Percentiles rank a stretch among this genome's conserved stretches.
phyloP scores from a whole-genome alignment of 2,797 vertebrate genomes.

The Rallus crepitans region DNA sequence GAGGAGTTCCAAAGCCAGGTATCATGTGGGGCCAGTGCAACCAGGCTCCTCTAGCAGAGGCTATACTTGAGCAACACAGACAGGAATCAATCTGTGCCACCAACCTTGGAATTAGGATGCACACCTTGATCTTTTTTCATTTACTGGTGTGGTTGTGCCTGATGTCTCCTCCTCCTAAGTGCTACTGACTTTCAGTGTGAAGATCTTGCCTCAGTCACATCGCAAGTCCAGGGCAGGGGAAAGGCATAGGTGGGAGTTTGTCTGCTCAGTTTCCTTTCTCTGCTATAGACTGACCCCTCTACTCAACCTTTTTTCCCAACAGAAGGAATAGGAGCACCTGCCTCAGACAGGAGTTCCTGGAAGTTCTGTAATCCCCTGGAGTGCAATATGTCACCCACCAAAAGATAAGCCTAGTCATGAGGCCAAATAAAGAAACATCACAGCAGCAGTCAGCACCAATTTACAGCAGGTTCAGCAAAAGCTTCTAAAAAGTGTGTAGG shows the following conservation, averaged over 20 bases:
- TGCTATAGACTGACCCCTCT: neutral
- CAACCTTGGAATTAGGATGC: neutral
- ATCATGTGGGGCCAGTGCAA: neutral
- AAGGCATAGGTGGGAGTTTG: neutral
- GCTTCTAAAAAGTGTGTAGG: neutral
- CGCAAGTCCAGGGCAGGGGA: neutral
- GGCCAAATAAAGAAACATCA: neutral
- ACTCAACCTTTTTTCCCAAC: neutral
- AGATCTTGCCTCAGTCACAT: neutral
- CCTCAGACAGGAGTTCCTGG: neutral
- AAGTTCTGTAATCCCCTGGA: neutral
- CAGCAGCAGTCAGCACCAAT: neutral
- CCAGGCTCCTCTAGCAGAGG: neutral
- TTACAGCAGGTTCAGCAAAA: neutral
- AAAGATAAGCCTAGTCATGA: neutral
- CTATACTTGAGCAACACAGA: neutral
- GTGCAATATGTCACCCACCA: neutral
- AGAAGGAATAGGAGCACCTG: neutral
- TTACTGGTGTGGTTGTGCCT: neutral
- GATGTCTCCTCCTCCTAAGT: neutral
- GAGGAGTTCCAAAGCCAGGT: neutral
- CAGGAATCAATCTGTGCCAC: neutral
- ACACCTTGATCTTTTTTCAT: neutral
- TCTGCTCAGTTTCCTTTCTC: neutral
- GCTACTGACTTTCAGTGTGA: neutral